These are phyloP conservation scores for Salminus brasiliensis DNA, from an alignment of 2,113 vertebrate genomes.

Conservation along the genomic window DNA sequence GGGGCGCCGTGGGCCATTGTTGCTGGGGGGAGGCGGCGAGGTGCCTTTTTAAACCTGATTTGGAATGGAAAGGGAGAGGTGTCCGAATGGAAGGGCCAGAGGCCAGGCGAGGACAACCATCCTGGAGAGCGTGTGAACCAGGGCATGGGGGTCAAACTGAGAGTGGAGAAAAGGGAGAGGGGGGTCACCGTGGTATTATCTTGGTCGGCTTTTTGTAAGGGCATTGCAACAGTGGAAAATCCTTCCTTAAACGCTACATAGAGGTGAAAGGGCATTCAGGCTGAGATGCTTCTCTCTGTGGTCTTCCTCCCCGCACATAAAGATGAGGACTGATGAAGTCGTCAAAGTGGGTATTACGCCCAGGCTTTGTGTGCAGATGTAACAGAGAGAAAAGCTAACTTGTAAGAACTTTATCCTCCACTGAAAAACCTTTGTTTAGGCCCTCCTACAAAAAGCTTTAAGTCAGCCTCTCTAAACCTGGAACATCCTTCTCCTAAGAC, in stretches of 20 bases:
- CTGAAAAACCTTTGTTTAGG: constrained; percentile 38
- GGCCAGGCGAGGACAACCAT: constrained; percentile 82
- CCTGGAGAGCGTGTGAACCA: constrained; percentile 85
- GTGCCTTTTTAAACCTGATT: constrained; percentile 72
- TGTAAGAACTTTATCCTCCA: constrained; percentile 53
- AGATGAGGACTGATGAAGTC: constrained; percentile 66
- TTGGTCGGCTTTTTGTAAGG: constrained; percentile 57
- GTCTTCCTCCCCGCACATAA: constrained; percentile 58
- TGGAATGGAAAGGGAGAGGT: constrained; percentile 80
- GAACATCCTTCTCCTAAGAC: constrained; percentile 32
- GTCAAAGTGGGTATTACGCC: constrained; percentile 58
- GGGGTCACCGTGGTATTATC: constrained; percentile 48
- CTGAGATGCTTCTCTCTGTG: constrained; percentile 54
- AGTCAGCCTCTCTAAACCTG: constrained; percentile 18
- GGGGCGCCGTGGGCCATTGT: constrained; percentile 77
- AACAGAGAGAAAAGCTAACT: constrained; percentile 36
- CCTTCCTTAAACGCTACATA: constrained; percentile 63
- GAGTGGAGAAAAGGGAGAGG: constrained; percentile 39
- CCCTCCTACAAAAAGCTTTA: constrained; percentile 28
- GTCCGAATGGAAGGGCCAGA: constrained; percentile 80
- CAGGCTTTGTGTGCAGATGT: constrained; percentile 45
- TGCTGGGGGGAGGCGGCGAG: constrained; percentile 58
- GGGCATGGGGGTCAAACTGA: constrained; percentile 67
- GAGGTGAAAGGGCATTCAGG: constrained; percentile 61
- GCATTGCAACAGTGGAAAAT: constrained; percentile 54